Evolutionary conservation across 2,113 vertebrate genomes (phyloP).

Genomic region (Alethe diademata): DNA sequence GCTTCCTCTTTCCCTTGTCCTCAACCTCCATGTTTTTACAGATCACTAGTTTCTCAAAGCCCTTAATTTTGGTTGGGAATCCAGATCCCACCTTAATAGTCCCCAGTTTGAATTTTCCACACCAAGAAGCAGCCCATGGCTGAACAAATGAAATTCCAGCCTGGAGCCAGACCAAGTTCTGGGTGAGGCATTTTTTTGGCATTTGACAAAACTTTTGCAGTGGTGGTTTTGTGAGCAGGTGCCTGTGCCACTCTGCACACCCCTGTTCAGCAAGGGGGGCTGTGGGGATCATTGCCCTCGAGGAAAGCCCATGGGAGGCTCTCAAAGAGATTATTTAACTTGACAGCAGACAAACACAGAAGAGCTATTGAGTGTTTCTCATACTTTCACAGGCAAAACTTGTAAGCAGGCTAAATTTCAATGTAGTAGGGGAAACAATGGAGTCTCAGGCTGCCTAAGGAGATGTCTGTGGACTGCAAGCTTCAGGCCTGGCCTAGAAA

Average conservation of each 20-base stretch:
- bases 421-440: neutral
- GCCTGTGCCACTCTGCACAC: neutral
- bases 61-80: neutral
- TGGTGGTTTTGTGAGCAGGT: neutral
- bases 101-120: neutral
- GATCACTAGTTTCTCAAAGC: neutral
- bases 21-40: neutral
- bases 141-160: neutral
- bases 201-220: neutral
- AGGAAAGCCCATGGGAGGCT: neutral
- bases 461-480: neutral
- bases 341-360: neutral
- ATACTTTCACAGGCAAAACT: neutral
- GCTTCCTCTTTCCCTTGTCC: neutral
- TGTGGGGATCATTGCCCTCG: neutral
- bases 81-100: neutral
- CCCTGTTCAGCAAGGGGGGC: neutral
- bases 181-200: neutral
- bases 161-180: neutral
- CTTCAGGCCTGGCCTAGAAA: neutral
- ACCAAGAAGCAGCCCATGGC: neutral
- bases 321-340: neutral
- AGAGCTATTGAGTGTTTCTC: neutral
- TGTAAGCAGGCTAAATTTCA: neutral
- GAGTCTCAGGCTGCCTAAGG: rapidly evolving